Evolutionary conservation across 2,888 invertebrate species (phyloP), one percentile per base, ranked within the genome.

Genomic region (Caenorhabditis imperialis): DNA sequence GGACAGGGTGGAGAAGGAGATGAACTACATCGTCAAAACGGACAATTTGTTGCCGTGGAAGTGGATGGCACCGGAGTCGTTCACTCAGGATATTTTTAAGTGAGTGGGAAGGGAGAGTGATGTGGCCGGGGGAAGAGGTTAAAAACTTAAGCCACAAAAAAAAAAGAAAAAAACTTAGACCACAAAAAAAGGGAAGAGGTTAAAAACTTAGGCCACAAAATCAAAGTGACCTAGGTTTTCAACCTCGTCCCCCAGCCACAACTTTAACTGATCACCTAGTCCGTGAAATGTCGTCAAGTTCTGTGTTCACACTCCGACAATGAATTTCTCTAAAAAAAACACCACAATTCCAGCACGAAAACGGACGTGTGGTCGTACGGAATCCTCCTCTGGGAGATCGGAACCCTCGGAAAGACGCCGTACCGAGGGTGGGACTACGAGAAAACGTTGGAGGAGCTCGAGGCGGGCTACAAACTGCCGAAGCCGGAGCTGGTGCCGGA

Each of bases 341-440:
- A 30, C 30, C 22, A 54, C 4, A 1, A 30, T 75, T 70, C 25
- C 58, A 75, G 75, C 25, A 47, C 62, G 12, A 69, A 58, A 62
- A 75, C 62, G 1, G 75, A 75, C 37, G 75, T 75, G 12, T 70
- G 75, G 75, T 69, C 75, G n/a, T 75, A 62, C 27, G 75, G 75
- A 48, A 58, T 75, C 16, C 48, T 75, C n/a, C 44, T 75, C n/a
- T 75, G 69, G 69, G 75, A 75, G 42, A 69, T 75, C 23, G 75
- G 69, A 54, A 62, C 69, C 10, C 44, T 70, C 4, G 75, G 75
- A 37, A 20, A 69, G 27, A 55, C 50, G 14, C 74, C 74, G 3
- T 74, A 74, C 45, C 22, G 35, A 23, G 61, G 74, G 14, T 67
- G 60, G 74, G 67, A 67, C 22, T 33, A 33, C 2, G 67, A 74